Evolutionary conservation across 2,113 vertebrate genomes (phyloP).

Genomic region (Periophthalmus modestus): DNA sequence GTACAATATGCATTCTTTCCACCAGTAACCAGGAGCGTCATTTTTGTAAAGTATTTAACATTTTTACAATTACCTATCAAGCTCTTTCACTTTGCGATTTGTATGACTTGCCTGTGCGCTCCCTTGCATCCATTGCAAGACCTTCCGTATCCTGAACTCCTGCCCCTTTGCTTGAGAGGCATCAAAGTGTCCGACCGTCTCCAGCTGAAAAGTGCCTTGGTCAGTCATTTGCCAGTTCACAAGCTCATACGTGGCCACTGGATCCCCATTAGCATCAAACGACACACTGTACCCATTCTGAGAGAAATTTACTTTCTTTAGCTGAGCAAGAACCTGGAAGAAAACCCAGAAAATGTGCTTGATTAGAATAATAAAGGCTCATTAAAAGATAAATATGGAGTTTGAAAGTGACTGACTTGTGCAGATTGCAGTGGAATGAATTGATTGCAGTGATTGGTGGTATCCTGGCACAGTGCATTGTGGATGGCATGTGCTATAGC

Average conservation of each 20-base stretch:
- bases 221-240: slow-evolving; percentile 70
- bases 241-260: slow-evolving; percentile 66
- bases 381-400: not conserved
- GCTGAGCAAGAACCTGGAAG: slow-evolving; percentile 55
- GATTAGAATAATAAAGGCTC: not conserved
- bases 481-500: slow-evolving; percentile 73
- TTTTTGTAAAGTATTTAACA: not conserved
- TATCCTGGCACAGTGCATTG: slow-evolving; percentile 44
- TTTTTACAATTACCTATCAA: not conserved
- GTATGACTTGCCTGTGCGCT: slow-evolving; percentile 41
- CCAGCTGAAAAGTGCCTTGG: slow-evolving; percentile 43
- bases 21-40: no score
- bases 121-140: slow-evolving; percentile 60
- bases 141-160: slow-evolving; percentile 56
- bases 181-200: slow-evolving; percentile 68
- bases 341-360: not conserved
- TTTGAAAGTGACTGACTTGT: slow-evolving; percentile 49
- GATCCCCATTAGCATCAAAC: slow-evolving; percentile 72
- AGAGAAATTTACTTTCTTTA: slow-evolving; percentile 63
- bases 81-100: not conserved
- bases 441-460: slow-evolving; percentile 47
- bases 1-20: no score
- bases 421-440: slow-evolving; percentile 29
- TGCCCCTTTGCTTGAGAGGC: slow-evolving; percentile 53
- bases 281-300: slow-evolving; percentile 63